Conservation (phyloP, 1,140 invertebrate species). For the Neodiprion fabricii region DNA sequence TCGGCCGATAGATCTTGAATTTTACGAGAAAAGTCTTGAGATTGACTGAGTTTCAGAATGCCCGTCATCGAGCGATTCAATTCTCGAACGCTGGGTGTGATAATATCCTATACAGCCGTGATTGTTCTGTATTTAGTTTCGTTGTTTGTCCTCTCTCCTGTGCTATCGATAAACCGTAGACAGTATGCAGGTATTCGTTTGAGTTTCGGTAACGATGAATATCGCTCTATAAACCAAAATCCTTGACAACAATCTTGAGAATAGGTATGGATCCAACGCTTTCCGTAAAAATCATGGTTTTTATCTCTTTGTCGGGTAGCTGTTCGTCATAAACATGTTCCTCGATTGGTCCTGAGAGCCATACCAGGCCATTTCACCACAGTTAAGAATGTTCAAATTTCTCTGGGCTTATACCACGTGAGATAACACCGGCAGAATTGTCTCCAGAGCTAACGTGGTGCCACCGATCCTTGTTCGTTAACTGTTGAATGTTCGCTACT, state of each 20-base stretch:
- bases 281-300: too few species aligned
- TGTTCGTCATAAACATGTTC: too few species aligned
- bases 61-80: too few species aligned
- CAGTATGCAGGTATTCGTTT: constrained; percentile 8
- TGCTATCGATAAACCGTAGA: constrained; percentile 17
- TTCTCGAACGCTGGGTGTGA: too few species aligned
- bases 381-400: background rate
- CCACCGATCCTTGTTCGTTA: constrained; percentile 45
- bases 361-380: constrained; percentile 32
- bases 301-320: too few species aligned
- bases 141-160: too few species aligned
- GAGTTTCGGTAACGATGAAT: constrained; percentile 15
- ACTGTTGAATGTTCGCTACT: constrained; percentile 40
- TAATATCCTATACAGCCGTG: background rate
- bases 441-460: constrained; percentile 44
- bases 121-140: too few species aligned
- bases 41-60: too few species aligned
- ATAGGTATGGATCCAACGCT: too few species aligned
- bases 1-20: background rate
- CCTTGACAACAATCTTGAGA: too few species aligned
- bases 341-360: constrained; percentile 40
- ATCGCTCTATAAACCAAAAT: background rate
- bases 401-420: constrained; percentile 39
- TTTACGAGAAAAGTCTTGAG: background rate
- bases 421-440: constrained; percentile 57